Percentiles rank a stretch among this genome's conserved stretches.
Evolutionary conservation across 1,140 invertebrate species (phyloP).

Genomic region (Drosophila varians): DNA sequence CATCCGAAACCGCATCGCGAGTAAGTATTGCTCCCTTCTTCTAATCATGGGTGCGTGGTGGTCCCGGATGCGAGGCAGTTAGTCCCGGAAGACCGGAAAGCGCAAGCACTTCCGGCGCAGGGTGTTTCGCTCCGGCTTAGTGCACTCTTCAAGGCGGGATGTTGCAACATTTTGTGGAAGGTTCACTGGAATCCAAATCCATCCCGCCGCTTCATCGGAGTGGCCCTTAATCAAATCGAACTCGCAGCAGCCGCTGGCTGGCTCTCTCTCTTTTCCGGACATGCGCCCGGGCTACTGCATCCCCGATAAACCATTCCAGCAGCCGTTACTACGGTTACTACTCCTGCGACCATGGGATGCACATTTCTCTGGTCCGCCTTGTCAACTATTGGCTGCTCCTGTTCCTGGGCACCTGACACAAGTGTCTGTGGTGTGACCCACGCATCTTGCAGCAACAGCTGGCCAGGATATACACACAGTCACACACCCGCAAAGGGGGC

Average conservation of each 20-base stretch:
- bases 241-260: slow-evolving; percentile 9
- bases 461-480: slow-evolving; percentile 9
- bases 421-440: slow-evolving; percentile 68
- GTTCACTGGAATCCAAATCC: slow-evolving; percentile 21
- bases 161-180: slow-evolving; percentile 36
- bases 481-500: slow-evolving; percentile 3
- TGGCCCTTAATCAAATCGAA: slow-evolving; percentile 58
- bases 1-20: slow-evolving; percentile 1
- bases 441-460: slow-evolving; percentile 54
- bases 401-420: slow-evolving; percentile 67
- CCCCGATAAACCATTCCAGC: slow-evolving; percentile 39
- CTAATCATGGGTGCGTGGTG: slow-evolving; percentile 54
- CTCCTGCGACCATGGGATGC: too few relatives aligned
- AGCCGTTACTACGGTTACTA: slow-evolving; percentile 14
- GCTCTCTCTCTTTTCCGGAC: slow-evolving; percentile 46
- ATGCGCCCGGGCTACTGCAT: slow-evolving; percentile 60
- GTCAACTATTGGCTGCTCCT: background rate
- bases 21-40: slow-evolving; percentile 38
- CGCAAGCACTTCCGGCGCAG: slow-evolving; percentile 27
- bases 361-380: too few relatives aligned
- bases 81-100: slow-evolving; percentile 26
- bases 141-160: too few relatives aligned
- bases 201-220: slow-evolving; percentile 13
- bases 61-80: slow-evolving; percentile 41
- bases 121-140: too few relatives aligned